Evolutionary conservation across 2,888 invertebrate species (phyloP), one percentile per base, ranked within the genome.

Genomic region (Stenchaetothrips biformis): DNA sequence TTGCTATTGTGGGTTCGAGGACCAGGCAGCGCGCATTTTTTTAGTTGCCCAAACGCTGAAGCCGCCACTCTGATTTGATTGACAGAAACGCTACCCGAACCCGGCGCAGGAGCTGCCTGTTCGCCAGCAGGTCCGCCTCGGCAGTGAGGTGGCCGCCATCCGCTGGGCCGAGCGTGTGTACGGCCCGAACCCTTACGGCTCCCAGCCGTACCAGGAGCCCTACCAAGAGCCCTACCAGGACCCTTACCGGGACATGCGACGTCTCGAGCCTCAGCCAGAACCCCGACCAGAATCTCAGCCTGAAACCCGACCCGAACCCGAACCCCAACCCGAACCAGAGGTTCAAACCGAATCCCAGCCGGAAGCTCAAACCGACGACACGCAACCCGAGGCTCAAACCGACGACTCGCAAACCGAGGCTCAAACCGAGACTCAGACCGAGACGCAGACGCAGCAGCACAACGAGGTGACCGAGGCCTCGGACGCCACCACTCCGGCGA

Each of bases 111-210:
- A 82, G 47, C 48, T 83, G n/a, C 82, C 81, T 0, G 79, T 83
- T 6, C 74, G 53, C 77, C 62, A 21, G 27, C 81, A 79, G 18
- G 77, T 83, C 2, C 77, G 37, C 7, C 79, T 81, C 21, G 81
- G 81, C 47, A 83, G 82, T 49, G 82, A 83, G 80, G 82, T 83
- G 2, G 25, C 48, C 21, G 49, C 80, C 37, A 81, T 83, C n/a
- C 78, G 77, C 0, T 83, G 83, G 83, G 82, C 81, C 18, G 21
- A 78, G 16, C 27, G 37, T 16, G 47, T 74, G 9, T 74, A 74
- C 67, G 25, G 25, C 7, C 13, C 53, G 37, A 37, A 37, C 37
- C 37, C 37, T 37, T 37, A 37, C 37, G 37, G 37, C 37, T 37
- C 37, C 37, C 37, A 37, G 37, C 37, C 37, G 2, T 37, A 37